Evolutionary conservation across 2,797 vertebrate genomes (phyloP), one percentile per base, ranked within the genome.

Genomic region (Emys orbicularis): DNA sequence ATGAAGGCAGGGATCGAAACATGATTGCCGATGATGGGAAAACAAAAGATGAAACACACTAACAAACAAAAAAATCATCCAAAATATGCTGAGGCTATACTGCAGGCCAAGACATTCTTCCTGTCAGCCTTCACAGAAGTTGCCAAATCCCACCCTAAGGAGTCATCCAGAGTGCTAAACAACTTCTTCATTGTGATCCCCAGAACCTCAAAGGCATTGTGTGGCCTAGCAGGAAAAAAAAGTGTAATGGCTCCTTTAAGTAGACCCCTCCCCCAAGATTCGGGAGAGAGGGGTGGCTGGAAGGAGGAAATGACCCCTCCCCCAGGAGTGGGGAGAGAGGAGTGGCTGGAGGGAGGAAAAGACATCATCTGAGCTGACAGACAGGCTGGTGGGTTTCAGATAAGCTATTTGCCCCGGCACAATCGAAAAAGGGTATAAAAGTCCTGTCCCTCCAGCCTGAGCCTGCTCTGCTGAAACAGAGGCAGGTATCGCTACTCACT

Each of bases 221-320:
- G 19, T 23, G n/a, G 19, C n/a, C n/a, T 41, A 41, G 34, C 18
- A 18, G 34, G 61, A 21, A 21, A 72, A 72, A 37, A 37, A 19
- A 23, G 57, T 31, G 19, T n/a, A 72, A 10, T 72, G n/a, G 7
- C n/a, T 37, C 3, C 19, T 37, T 72, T 37, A 41, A 23, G n/a
- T 37, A 23, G 21, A 68, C 18, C 31, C n/a, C 19, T 68, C n/a
- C 18, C 18, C 31, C 34, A 13, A 13, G 59, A 16, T 7, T 65
- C 1, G 18, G 5, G 8, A 21, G n/a, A n/a, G 34, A 37, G 9
- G n/a, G n/a, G 4, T 37, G 8, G 2, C 16, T 68, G n/a, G 8
- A 37, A 9, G 65, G 16, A 41, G n/a, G 19, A 37, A 68, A 68
- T 13, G 34, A 16, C 3, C 59, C 59, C 31, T 8, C 15, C 59